Evolutionary conservation across 2,113 vertebrate genomes (phyloP).

Genomic region (Onychostoma macrolepis): DNA sequence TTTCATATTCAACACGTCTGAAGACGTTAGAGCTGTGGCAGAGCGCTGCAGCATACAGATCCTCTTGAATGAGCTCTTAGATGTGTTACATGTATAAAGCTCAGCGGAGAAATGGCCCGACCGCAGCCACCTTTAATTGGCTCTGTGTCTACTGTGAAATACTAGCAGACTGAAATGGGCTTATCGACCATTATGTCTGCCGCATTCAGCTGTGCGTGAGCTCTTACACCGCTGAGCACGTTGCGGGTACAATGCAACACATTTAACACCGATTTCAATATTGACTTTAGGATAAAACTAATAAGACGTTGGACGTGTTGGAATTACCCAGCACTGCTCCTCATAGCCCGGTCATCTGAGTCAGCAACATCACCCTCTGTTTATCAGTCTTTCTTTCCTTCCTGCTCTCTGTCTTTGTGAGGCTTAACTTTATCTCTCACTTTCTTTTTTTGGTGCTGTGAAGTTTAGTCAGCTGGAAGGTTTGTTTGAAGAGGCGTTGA

Average conservation of each 20-base stretch:
- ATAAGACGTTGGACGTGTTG: constrained; percentile 32
- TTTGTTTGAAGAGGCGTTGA: constrained; percentile 2
- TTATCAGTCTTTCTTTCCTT: constrained; percentile 7
- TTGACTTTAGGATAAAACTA: constrained; percentile 44
- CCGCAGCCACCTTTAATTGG: constrained; percentile 27
- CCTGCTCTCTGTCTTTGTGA: not conserved
- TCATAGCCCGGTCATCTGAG: constrained; percentile 15
- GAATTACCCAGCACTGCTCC: constrained; percentile 38
- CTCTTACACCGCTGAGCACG: not conserved
- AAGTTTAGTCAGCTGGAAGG: constrained; percentile 14
- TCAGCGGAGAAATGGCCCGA: not conserved
- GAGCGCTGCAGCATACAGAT: constrained; percentile 2
- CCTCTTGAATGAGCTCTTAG: constrained; percentile 9
- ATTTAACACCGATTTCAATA: constrained; percentile 53
- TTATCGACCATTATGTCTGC: constrained; percentile 45
- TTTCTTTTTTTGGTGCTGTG: not conserved
- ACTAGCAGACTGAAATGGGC: constrained; percentile 32
- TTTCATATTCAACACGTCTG: not conserved
- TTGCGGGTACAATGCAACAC: constrained; percentile 31
- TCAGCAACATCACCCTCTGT: constrained; percentile 29
- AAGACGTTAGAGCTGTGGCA: not conserved
- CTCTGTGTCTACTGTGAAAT: constrained; percentile 46
- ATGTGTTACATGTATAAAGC: constrained; percentile 37
- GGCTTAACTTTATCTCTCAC: not conserved
- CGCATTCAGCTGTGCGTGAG: constrained; percentile 9